Percentiles rank a stretch among this genome's conserved stretches.
phyloP scores from a whole-genome alignment of 2,797 vertebrate species.

The Macrochelys suwanniensis region DNA sequence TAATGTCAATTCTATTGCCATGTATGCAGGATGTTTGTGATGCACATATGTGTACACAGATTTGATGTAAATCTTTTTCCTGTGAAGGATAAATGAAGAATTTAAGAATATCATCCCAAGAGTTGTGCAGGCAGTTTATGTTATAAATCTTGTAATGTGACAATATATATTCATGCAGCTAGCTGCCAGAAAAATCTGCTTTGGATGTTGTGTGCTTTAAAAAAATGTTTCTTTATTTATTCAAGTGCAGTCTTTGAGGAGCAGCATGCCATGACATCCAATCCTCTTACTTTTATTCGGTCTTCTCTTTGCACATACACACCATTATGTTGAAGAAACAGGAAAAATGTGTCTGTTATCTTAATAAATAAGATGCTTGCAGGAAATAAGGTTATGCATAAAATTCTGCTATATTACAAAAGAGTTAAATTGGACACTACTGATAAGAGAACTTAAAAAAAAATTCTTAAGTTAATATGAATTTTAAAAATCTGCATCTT shows the following conservation, averaged over 20 bases:
- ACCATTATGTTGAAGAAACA: conserved; percentile 45
- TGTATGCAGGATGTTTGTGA: not conserved
- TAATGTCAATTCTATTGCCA: not conserved
- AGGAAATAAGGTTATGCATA: conserved; percentile 56
- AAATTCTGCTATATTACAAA: conserved; percentile 37
- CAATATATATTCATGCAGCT: not conserved
- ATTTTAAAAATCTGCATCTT: conserved; percentile 25
- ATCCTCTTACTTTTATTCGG: conserved; percentile 19
- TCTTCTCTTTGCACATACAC: conserved; percentile 36
- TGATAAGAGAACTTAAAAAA: conserved; percentile 57
- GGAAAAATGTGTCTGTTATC: conserved; percentile 12
- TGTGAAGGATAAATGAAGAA: not conserved
- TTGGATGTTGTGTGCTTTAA: not conserved
- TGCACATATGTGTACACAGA: fast-evolving
- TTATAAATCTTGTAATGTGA: not conserved
- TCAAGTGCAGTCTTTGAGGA: not conserved
- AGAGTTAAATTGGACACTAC: conserved; percentile 45
- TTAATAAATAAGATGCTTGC: conserved; percentile 54
- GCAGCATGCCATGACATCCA: not conserved
- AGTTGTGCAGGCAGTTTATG: not conserved
- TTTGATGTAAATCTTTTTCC: not conserved
- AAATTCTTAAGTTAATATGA: conserved; percentile 28
- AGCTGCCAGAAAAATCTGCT: not conserved
- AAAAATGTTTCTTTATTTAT: not conserved
- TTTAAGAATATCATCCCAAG: not conserved